Evolutionary conservation across 1,140 invertebrate genomes (phyloP).

Genomic region (Papilio xuthus): DNA sequence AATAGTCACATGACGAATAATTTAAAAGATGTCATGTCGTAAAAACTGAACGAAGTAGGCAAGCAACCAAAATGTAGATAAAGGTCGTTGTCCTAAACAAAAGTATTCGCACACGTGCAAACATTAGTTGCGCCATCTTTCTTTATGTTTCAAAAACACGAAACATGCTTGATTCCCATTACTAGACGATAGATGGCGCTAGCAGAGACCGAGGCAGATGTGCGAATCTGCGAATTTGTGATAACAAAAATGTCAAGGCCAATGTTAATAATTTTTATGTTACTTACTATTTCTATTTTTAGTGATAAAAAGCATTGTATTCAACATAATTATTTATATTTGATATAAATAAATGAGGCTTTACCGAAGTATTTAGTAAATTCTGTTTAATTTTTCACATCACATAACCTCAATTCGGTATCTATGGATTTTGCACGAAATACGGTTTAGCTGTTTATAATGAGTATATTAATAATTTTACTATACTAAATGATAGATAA

Average conservation of each 20-base stretch:
- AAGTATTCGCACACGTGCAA: constrained; percentile 48
- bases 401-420: constrained; percentile 63
- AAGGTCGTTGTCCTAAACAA: constrained; percentile 56
- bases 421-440: constrained; percentile 48
- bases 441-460: constrained; percentile 4
- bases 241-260: constrained; percentile 77
- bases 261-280: constrained; percentile 57
- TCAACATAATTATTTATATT: constrained; percentile 5
- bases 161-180: constrained; percentile 36
- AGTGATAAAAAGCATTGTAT: constrained; percentile 31
- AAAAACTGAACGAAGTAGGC: constrained; percentile 33
- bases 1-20: constrained; percentile 28
- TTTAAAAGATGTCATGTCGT: constrained; percentile 15
- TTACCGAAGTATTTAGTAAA: constrained; percentile 31
- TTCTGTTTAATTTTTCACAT: constrained; percentile 47
- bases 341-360: constrained; percentile 16
- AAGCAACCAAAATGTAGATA: constrained; percentile 27
- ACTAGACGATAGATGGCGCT: constrained; percentile 62
- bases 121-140: constrained; percentile 56
- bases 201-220: constrained; percentile 49
- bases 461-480: constrained; percentile 39
- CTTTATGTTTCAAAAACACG: constrained; percentile 40
- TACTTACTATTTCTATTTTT: constrained; percentile 35
- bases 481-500: not conserved
- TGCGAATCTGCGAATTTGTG: constrained; percentile 73